A percentile compares a stretch with the other conserved stretches of the same genome.
These are phyloP conservation scores for Rhagoletis zephyria DNA, from an alignment of 1,140 invertebrate species.

Conservation along the genomic window DNA sequence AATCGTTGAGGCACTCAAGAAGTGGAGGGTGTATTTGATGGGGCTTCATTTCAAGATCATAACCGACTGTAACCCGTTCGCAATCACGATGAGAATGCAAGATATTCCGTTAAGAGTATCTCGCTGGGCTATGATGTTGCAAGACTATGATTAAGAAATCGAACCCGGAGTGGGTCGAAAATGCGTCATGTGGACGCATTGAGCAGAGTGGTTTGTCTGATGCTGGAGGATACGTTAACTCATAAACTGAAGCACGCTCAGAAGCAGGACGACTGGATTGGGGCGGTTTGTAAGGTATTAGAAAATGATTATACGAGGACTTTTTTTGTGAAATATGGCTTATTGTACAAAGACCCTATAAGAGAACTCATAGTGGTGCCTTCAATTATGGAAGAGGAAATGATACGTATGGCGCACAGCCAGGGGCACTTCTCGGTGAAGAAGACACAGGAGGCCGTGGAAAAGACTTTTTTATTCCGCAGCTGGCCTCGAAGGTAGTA, in stretches of 20 bases:
- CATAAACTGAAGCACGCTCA: neutral
- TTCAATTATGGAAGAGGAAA: neutral
- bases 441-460: neutral
- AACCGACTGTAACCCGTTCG: slow-evolving; percentile 18
- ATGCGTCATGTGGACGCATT: slow-evolving; percentile 28
- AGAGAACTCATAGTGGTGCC: neutral
- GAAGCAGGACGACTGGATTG: neutral
- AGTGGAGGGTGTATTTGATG: too few relatives aligned
- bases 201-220: neutral
- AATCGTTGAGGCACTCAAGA: too few relatives aligned
- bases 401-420: neutral
- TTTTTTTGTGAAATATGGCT: neutral
- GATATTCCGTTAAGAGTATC: slow-evolving; percentile 7
- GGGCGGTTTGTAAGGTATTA: neutral
- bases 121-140: slow-evolving; percentile 20
- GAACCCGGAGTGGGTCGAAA: neutral
- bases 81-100: slow-evolving; percentile 18
- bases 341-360: neutral
- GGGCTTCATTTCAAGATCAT: neutral
- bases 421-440: neutral
- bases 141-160: slow-evolving; percentile 40
- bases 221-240: neutral
- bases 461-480: neutral
- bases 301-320: too few relatives aligned
- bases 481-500: neutral